Base-by-base conservation (phyloP, 2,797 vertebrate species). In the Propithecus deckenii region DNA sequence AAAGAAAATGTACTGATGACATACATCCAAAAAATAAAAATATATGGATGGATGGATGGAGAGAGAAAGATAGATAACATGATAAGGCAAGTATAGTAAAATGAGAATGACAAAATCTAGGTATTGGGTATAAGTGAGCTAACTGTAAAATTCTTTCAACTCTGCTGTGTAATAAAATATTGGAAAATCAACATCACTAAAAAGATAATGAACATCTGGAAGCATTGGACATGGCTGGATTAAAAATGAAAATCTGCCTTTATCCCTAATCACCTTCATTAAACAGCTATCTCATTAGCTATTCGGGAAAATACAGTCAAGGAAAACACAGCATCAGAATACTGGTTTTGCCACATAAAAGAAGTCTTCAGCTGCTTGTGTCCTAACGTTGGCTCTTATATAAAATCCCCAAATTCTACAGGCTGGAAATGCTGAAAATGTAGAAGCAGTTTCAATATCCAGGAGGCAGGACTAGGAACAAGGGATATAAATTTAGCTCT, bases 121-220 rank as follows among this genome's bases (percentile, higher is more conserved):
- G 59, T 80, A 28, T 17, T 69, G 55, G 63, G 12, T 80, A 5
- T 81, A 94, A 86, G 38, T 86, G 43, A 96, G 32, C 52, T 83
- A 71, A 78, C 10, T 96, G 17, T 87, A 93, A 93, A 86, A 87
- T 55, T 81, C 55, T 95, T 93, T 92, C 52, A 86, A 94, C n/a
- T 94, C 28, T 89, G 55, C 43, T 83, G 30, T 57, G 88, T 76
- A 92, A 93, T 91, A 91, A 86, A 89, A 96, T 52, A 46, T 65
- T 86, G 32, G 50, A 69, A 89, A 35, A 71, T 80, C 72, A 91
- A 90, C 67, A 91, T 57, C 52, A 72, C 72, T 93, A 93, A 91
- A 74, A 85, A 74, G 72, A 79, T 8, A 93, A 81, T 59, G 38
- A 75, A 67, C 28, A 89, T 76, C 63, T 94, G 74, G 57, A 96